Percentiles rank a stretch among this genome's conserved stretches.
Evolutionary conservation across 2,888 invertebrate species (phyloP).

Genomic region (Steromphala cineraria): DNA sequence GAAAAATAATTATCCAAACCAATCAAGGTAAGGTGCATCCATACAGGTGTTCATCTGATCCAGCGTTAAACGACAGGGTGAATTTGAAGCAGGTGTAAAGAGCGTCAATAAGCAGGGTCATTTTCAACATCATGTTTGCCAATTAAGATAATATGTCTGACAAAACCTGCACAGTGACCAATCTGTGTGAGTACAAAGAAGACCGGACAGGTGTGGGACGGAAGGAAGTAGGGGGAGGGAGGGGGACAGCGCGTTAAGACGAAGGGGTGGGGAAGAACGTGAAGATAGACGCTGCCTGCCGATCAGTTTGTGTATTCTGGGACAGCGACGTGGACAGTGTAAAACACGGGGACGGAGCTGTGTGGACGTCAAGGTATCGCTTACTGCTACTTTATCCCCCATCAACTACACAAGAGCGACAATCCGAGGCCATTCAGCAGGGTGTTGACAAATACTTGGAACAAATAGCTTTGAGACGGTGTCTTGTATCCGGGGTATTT

Average conservation of each 20-base stretch:
- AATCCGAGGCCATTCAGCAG: neutral
- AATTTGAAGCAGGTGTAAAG: too few relatives aligned
- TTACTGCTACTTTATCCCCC: neutral
- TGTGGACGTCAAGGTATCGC: neutral
- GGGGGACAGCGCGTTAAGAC: neutral
- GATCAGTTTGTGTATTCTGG: neutral
- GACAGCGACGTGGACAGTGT: neutral
- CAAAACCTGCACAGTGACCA: neutral
- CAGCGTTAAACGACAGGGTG: too few relatives aligned
- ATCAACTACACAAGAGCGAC: slow-evolving; percentile 2
- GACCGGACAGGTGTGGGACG: neutral
- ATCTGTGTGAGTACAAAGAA: neutral
- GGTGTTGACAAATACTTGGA: slow-evolving; percentile 17
- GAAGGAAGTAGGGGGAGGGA: neutral
- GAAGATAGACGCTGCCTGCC: neutral
- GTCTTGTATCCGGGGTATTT: neutral
- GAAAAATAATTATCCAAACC: too few relatives aligned
- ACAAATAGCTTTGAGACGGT: slow-evolving; percentile 15
- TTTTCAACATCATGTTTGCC: slow-evolving; percentile 6
- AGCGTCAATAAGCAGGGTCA: too few relatives aligned
- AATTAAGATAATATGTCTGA: neutral
- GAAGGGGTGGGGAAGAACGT: neutral
- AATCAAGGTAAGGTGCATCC: too few relatives aligned
- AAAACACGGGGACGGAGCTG: neutral
- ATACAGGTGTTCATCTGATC: too few relatives aligned